Evolutionary conservation across 2,888 invertebrate genomes (phyloP).

Genomic region (Melinopterus prodromus): DNA sequence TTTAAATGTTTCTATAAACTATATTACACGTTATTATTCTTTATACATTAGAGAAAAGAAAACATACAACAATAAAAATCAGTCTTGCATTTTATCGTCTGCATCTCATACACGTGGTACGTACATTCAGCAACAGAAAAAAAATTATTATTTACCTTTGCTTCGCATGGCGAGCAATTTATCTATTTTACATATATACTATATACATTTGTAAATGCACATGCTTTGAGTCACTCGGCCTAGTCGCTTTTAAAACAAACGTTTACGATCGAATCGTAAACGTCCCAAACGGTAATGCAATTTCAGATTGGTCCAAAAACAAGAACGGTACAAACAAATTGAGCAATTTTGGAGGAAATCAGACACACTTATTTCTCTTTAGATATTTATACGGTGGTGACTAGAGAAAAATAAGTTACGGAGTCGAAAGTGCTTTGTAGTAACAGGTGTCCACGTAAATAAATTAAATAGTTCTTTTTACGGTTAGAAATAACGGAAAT

Average conservation of each 20-base stretch:
- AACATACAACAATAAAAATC: slow-evolving; percentile 60
- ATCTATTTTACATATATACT: slow-evolving; percentile 21
- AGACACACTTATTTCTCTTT: slow-evolving; percentile 8
- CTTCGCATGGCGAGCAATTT: slow-evolving; percentile 28
- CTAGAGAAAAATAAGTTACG: slow-evolving; percentile 4
- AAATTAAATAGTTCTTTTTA: not conserved
- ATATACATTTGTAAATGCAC: slow-evolving; percentile 57
- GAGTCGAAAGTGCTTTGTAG: not conserved
- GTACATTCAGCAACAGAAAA: slow-evolving; percentile 36
- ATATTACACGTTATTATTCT: slow-evolving; percentile 47
- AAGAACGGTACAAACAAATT: not conserved
- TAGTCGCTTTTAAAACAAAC: slow-evolving; percentile 43
- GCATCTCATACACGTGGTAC: slow-evolving; percentile 37
- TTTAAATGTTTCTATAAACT: slow-evolving; percentile 49
- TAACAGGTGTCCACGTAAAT: not conserved
- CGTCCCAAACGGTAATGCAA: not conserved
- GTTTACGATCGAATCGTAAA: not conserved
- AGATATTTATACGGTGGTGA: not conserved
- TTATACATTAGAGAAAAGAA: slow-evolving; percentile 51
- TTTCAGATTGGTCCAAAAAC: slow-evolving; percentile 5
- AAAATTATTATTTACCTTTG: not conserved
- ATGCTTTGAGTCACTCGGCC: slow-evolving; percentile 61
- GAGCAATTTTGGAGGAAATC: slow-evolving; percentile 14
- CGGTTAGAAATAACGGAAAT: not conserved
- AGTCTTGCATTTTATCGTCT: slow-evolving; percentile 57